Conservation (phyloP, 2,888 invertebrate species). For the Ophonus ardosiacus region DNA sequence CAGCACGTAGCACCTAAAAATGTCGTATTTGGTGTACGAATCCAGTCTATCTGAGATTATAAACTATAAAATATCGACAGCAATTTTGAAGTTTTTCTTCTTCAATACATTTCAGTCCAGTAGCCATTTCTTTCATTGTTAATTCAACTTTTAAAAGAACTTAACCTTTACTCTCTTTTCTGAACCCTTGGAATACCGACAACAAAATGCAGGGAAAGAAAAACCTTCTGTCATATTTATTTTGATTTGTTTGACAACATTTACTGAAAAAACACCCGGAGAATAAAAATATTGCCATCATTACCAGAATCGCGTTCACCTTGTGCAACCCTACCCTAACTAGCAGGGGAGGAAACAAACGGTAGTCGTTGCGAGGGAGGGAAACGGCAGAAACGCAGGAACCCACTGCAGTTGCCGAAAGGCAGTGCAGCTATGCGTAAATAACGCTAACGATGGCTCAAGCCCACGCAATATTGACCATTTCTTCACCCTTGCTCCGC, state of each 20-base stretch:
- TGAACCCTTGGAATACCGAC: neutral
- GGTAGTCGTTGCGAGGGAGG: neutral
- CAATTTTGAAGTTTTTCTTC: no score
- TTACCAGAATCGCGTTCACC: conserved; percentile 43
- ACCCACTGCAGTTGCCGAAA: conserved; percentile 44
- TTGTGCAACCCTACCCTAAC: conserved; percentile 42
- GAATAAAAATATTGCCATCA: conserved; percentile 33
- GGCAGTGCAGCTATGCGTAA: conserved; percentile 48
- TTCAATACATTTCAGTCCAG: no score
- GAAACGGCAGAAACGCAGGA: neutral
- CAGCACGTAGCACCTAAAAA: no score
- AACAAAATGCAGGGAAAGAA: neutral
- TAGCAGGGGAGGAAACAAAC: conserved; percentile 22
- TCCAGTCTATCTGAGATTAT: no score
- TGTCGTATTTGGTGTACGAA: no score
- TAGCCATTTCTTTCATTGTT: no score
- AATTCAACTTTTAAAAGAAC: no score
- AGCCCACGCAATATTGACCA: conserved; percentile 72
- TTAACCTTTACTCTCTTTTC: no score
- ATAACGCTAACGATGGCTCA: conserved; percentile 56
- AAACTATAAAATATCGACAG: no score
- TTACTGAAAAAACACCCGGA: conserved; percentile 1
- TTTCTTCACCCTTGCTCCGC: conserved; percentile 71
- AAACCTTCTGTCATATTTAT: conserved; percentile 3
- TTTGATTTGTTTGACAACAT: conserved; percentile 44